phyloP scores from a whole-genome alignment of 2,797 vertebrate species.

The Crenuchus spilurus region DNA sequence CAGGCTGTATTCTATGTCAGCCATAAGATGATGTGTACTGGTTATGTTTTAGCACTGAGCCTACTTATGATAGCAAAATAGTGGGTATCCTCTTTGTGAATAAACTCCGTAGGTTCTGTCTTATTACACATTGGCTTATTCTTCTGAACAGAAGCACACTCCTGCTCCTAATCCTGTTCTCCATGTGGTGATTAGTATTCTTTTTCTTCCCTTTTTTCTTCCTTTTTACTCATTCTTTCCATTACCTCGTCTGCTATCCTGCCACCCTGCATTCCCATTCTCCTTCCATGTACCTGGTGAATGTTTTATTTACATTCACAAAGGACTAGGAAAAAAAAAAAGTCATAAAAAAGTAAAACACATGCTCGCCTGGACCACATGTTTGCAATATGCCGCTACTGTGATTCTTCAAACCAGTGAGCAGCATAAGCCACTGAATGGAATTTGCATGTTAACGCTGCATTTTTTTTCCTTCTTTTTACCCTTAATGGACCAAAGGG shows the following conservation, averaged over 20 bases:
- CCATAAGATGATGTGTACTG: too few relatives aligned
- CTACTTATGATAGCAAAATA: too few relatives aligned
- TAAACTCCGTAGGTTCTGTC: not conserved
- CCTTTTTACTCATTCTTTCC: conserved; percentile 10
- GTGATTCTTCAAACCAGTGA: conserved; percentile 31
- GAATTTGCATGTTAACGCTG: conserved; percentile 29
- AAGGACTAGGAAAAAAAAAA: conserved; percentile 37
- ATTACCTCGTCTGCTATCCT: not conserved
- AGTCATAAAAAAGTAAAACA: conserved; percentile 36
- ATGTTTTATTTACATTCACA: conserved; percentile 47
- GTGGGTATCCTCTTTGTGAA: too few relatives aligned
- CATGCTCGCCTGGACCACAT: conserved; percentile 43
- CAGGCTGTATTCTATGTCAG: too few relatives aligned
- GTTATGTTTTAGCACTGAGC: too few relatives aligned
- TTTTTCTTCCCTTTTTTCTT: not conserved
- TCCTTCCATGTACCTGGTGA: not conserved
- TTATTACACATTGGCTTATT: too few relatives aligned
- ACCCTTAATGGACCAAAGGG: conserved; percentile 5
- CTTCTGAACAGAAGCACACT: not conserved
- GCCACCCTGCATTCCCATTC: not conserved
- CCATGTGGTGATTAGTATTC: not conserved
- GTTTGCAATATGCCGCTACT: conserved; percentile 28
- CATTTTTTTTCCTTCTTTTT: conserved; percentile 6
- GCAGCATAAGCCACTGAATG: not conserved
- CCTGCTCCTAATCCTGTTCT: not conserved